Evolutionary conservation across 2,113 vertebrate species (phyloP).

Genomic region (Lichenostomus cassidix): DNA sequence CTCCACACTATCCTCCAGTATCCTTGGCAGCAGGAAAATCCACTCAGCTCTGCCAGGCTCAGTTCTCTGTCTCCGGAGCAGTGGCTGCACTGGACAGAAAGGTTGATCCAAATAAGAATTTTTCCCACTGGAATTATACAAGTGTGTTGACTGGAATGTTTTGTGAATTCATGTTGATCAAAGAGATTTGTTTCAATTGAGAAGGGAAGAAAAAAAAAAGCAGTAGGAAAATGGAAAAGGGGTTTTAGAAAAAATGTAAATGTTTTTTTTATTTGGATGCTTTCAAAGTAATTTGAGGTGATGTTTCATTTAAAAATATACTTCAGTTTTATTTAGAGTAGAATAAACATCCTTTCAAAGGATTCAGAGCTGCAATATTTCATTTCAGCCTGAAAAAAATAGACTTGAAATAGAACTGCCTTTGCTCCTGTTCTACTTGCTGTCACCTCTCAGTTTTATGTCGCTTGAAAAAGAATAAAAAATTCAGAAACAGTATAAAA

Average conservation of each 20-base stretch:
- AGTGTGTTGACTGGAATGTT: not conserved
- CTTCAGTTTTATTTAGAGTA: conserved; percentile 53
- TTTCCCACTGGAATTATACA: not conserved
- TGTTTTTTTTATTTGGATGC: conserved; percentile 37
- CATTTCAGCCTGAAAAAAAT: conserved; percentile 11
- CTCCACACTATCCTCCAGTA: not conserved
- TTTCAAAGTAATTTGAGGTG: conserved; percentile 56
- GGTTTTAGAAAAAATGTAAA: conserved; percentile 26
- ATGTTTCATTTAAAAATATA: conserved; percentile 51
- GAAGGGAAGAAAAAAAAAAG: not conserved
- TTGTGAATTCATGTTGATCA: not conserved
- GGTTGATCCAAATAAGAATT: not conserved
- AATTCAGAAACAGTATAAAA: not conserved
- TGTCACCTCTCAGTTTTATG: not conserved
- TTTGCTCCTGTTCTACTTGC: not conserved
- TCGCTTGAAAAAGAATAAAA: not conserved
- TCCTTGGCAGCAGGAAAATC: not conserved
- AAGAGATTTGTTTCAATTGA: not conserved
- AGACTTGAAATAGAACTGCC: not conserved
- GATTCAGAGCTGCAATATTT: conserved; percentile 9
- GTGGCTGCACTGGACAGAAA: not conserved
- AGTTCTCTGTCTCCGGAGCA: not conserved
- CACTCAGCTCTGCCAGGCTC: not conserved
- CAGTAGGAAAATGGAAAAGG: not conserved
- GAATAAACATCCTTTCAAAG: conserved; percentile 53